Evolutionary conservation across 2,797 vertebrate genomes (phyloP), one percentile per base, ranked within the genome.

Genomic region (Chaunax sp.): DNA sequence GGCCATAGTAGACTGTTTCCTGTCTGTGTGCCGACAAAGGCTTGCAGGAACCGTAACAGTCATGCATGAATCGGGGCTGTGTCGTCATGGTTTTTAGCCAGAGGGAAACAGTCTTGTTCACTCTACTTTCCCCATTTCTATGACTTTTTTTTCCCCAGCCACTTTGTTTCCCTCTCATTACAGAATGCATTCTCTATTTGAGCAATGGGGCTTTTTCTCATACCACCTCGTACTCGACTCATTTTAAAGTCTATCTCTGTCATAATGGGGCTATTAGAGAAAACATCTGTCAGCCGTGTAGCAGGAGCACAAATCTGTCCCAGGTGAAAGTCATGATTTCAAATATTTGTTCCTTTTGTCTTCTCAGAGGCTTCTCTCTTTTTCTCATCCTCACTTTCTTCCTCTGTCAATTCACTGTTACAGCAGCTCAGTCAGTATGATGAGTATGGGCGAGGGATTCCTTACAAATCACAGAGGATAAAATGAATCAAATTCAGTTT

Each of bases 231-330:
- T 37, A 37, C 44, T 79, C 67, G 60, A 23, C 73, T 70, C 40
- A 67, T 83, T 74, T 70, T 41, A 44, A 69, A 55, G 59, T 68
- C 81, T 71, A 81, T 84, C 59, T 69, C 26, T 61, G 61, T 81
- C 61, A 78, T 75, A 44, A 88, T 84, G 44, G 59, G 50, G 57
- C 78, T 77, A 81, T 90, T 87, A 85, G 63, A 45, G 61, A 65
- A 75, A 83, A 78, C 83, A 89, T 83, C 77, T 90, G 85, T 86
- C 84, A 81, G 71, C 50, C 70, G 49, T 46, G 62, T 33, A 41
- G 58, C 20, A 38, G 22, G 22, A 86, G 62, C 66, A 61, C 11
- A 30, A 23, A 40, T 68, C 25, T 10, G 13, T 72, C 70, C 55
- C 66, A 55, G 64, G 52, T 53, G 14, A 68, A 50, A 64, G 74